Evolutionary conservation across 2,888 invertebrate species (phyloP), one percentile per base, ranked within the genome.

Genomic region (Trissonchulus latispiculum): DNA sequence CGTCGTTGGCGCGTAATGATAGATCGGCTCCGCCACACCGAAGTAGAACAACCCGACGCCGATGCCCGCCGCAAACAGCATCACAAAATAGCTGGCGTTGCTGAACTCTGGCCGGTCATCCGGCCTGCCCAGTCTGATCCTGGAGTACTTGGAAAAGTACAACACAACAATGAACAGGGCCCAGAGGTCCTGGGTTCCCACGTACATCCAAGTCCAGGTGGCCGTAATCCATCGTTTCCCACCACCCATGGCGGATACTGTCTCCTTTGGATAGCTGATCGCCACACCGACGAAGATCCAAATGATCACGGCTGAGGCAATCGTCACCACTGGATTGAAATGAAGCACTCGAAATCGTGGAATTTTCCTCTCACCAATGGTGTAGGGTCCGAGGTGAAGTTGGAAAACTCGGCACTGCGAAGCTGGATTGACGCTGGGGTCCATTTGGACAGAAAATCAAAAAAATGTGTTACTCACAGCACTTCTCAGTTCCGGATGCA

Each of bases 21-120:
- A 74, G 3, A 76, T 69, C 23, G 75, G 75, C 68, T 75, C 75
- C 18, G 75, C 75, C 37, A 75, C 76, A 68, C 76, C 76, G 70
- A 73, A 76, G 35, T 71, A 75, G 48, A 75, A 73, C 69, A 75
- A 32, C 15, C 75, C 75, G 28, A 73, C 66, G 8, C 75, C 75
- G 48, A 75, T 75, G 18, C 75, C 75, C 32, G 75, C 75, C 18
- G 76, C 75, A 59, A 75, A 75, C 33, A 75, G 72, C 75, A 75
- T 75, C 15, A 76, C 69, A 36, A 76, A 76, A 35, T 71, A 75
- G 15, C 59, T 72, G 29, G 61, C 32, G 62, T 76, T 62, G 61
- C 68, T 73, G 37, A 70, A 75, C 68, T 75, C 75, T 18, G 75
- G 75, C 37, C 67, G 23, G 28, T 76, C 75, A 29, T 75, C 73